phyloP scores from a whole-genome alignment of 1,140 invertebrate genomes.

The Drosophila parvula region DNA sequence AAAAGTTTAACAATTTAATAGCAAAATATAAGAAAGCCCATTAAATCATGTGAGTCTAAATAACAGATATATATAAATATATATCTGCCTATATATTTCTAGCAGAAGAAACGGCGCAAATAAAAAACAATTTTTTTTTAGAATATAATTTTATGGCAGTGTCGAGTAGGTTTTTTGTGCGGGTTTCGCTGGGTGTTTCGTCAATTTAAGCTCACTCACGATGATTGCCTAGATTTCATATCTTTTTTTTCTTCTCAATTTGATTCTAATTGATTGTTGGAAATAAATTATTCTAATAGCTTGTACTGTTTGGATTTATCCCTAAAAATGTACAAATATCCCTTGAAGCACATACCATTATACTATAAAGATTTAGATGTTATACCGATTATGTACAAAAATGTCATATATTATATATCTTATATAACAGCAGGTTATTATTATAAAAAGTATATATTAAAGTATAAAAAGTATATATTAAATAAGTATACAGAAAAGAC shows the following conservation, averaged over 20 bases:
- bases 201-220: conserved; percentile 29
- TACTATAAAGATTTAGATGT: neutral
- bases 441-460: too few relatives aligned
- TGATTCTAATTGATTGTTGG: neutral
- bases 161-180: conserved; percentile 17
- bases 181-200: conserved; percentile 35
- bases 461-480: neutral
- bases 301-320: too few relatives aligned
- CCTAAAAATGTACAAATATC: too few relatives aligned
- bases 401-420: neutral
- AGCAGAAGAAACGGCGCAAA: neutral
- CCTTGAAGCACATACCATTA: neutral
- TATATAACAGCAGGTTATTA: neutral
- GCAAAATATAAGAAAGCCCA: conserved; percentile 32
- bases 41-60: conserved; percentile 60
- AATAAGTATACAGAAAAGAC: too few relatives aligned
- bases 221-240: conserved; percentile 17
- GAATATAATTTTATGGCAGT: conserved; percentile 38
- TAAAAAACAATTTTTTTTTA: conserved; percentile 16
- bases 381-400: too few relatives aligned
- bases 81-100: conserved; percentile 10
- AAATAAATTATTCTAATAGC: neutral
- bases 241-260: neutral
- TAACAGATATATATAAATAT: conserved; percentile 25
- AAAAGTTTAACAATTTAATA: conserved; percentile 27